Evolutionary conservation across 2,113 vertebrate species (phyloP).

Genomic region (Nibea albiflora): DNA sequence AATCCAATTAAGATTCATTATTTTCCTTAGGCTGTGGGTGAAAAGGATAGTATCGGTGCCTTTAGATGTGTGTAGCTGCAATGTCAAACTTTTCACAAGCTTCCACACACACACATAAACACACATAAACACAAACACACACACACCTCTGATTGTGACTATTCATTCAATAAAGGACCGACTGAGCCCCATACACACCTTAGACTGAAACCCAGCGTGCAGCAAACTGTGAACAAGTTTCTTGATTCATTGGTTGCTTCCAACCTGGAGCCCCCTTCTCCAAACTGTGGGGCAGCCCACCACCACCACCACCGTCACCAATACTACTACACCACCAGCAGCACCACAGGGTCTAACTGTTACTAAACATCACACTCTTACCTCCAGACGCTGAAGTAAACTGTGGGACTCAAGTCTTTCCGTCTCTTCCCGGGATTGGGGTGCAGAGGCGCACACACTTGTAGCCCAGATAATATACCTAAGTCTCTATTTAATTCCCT

Average conservation of each 20-base stretch:
- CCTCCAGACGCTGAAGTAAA: conserved; percentile 70
- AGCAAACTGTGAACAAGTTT: conserved; percentile 9
- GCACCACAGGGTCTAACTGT: not conserved
- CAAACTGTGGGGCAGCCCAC: conserved; percentile 15
- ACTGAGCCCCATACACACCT: conserved; percentile 23
- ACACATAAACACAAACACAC: conserved; percentile 20
- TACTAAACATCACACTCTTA: conserved; percentile 62
- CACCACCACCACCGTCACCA: not conserved
- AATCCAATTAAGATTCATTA: not conserved
- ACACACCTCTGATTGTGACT: conserved; percentile 14
- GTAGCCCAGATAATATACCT: conserved; percentile 39
- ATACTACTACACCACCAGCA: no score
- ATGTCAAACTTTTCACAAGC: conserved; percentile 41
- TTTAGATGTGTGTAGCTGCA: not conserved
- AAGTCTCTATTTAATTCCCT: conserved; percentile 73
- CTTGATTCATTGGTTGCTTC: conserved; percentile 20
- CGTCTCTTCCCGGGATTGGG: conserved; percentile 39
- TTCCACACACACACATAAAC: conserved; percentile 14
- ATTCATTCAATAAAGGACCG: conserved; percentile 25
- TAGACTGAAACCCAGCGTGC: not conserved
- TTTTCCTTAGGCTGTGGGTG: not conserved
- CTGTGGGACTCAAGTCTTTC: conserved; percentile 10
- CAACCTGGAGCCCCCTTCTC: conserved; percentile 6
- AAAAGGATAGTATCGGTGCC: no score
- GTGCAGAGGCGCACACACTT: conserved; percentile 41